Evolutionary conservation across 2,888 invertebrate species (phyloP), one percentile per base, ranked within the genome.

Genomic region (Drosophila paucipuncta): DNA sequence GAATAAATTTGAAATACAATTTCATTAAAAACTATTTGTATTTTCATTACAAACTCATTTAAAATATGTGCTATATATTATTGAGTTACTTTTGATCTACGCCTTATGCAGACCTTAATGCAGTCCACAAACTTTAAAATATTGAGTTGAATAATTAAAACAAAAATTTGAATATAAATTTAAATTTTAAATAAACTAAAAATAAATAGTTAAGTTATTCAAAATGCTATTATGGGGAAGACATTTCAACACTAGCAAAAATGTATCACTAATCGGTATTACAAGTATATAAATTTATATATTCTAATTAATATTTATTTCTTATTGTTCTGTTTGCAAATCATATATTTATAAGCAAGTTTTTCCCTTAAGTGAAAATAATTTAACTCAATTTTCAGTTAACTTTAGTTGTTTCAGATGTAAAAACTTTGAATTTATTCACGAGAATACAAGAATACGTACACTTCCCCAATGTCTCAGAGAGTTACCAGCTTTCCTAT

Each of bases 121-220:
- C 22, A 22, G 6, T 13, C 0, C 22, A 43, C 13, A 47, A 13
- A 7, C 13, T 0, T 43, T 0, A 7, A 22, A 22, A 1, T 1
- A 13, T 13, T 5, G 0, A 7, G 0, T n/a, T 43, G 1, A 22
- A 6, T 6, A 13, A 43, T 43, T 11, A 6, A 39, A 18, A 39
- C 6, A 7, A 7, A 13, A 22, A 13, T 22, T 22, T 2, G 0
- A 7, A 7, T 7, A 13, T 22, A 13, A 22, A 13, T 22, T 22
- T 2, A 0, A 7, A 7, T 7, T 7, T 22, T 22, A 22, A 22
- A 7, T 22, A 47, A 22, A 4, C 13, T 16, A 1, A 47, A 13
- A 47, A 7, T 7, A 47, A 22, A 13, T 16, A 13, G 4, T 35
- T 13, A 4, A 35, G 13, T 13, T 11, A 33, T 11, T 33, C 33